A percentile compares a stretch with the other conserved stretches of the same genome.
Evolutionary conservation across 2,888 invertebrate genomes (phyloP).

Genomic region (Lamproptera curius): DNA sequence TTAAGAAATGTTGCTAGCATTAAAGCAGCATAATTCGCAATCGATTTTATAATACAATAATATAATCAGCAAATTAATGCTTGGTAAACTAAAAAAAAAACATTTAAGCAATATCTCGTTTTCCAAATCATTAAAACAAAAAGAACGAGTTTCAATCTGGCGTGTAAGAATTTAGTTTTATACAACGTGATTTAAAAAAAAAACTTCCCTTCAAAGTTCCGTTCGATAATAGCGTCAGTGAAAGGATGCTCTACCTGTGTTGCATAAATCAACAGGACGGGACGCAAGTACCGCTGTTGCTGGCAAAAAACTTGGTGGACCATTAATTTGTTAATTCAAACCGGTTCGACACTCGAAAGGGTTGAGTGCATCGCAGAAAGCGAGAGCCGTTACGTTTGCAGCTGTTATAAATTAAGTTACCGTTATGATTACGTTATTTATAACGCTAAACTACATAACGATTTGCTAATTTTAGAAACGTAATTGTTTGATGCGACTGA

Average conservation of each 20-base stretch:
- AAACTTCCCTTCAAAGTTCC: constrained; percentile 1
- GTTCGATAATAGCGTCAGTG: background rate
- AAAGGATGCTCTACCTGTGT: constrained; percentile 6
- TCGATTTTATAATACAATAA: constrained; percentile 27
- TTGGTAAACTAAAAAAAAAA: too few species aligned
- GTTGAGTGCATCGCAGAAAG: background rate
- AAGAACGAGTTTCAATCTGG: too few species aligned
- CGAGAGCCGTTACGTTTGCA: too few species aligned
- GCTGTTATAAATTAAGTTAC: too few species aligned
- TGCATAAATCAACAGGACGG: constrained; percentile 12
- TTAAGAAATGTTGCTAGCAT: constrained; percentile 25
- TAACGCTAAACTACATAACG: too few species aligned
- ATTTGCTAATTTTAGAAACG: too few species aligned
- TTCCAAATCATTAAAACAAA: too few species aligned
- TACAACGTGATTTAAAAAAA: constrained; percentile 1
- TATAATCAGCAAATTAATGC: too few species aligned
- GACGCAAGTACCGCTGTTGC: background rate
- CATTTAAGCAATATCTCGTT: too few species aligned
- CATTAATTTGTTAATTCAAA: background rate
- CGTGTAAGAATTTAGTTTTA: too few species aligned
- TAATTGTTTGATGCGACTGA: too few species aligned
- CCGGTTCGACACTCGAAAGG: constrained; percentile 2
- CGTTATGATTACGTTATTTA: too few species aligned
- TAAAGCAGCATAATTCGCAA: constrained; percentile 24
- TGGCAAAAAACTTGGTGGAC: constrained; percentile 12